phyloP scores from a whole-genome alignment of 2,888 invertebrate genomes.

The Limnephilus rhombicus region DNA sequence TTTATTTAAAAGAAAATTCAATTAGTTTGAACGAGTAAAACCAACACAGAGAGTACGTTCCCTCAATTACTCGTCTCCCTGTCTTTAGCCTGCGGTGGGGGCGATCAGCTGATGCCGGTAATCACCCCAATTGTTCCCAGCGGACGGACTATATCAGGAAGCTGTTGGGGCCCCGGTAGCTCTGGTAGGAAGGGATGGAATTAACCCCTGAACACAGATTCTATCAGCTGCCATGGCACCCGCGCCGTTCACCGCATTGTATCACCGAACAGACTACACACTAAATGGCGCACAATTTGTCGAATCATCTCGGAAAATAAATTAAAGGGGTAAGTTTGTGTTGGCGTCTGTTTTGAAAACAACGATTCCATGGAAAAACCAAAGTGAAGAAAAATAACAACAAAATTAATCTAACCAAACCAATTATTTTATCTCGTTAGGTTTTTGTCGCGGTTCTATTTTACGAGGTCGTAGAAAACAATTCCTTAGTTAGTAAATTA shows the following conservation, averaged over 20 bases:
- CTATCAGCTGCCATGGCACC: neutral
- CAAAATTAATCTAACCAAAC: too few species aligned
- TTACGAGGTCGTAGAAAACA: too few species aligned
- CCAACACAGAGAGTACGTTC: neutral
- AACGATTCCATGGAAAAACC: neutral
- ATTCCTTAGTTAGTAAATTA: too few species aligned
- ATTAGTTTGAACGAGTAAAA: neutral
- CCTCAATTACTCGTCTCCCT: conserved; percentile 27
- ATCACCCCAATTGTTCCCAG: conserved; percentile 37
- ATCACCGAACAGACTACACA: neutral
- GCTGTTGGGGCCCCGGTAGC: neutral
- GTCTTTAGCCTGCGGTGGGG: conserved; percentile 30
- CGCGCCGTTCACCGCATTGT: neutral
- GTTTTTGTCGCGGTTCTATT: too few species aligned
- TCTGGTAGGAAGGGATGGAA: conserved; percentile 4
- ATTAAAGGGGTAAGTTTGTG: neutral
- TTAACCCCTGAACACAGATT: conserved; percentile 31
- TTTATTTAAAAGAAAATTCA: neutral
- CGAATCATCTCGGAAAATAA: neutral
- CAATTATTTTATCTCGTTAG: too few species aligned
- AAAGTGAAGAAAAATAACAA: too few species aligned
- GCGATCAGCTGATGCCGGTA: conserved; percentile 32
- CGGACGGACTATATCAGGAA: conserved; percentile 21
- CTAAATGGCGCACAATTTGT: neutral
- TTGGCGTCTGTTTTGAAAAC: neutral